Base-by-base conservation (phyloP, 2,797 vertebrate genomes). In the Vireo griseus region DNA sequence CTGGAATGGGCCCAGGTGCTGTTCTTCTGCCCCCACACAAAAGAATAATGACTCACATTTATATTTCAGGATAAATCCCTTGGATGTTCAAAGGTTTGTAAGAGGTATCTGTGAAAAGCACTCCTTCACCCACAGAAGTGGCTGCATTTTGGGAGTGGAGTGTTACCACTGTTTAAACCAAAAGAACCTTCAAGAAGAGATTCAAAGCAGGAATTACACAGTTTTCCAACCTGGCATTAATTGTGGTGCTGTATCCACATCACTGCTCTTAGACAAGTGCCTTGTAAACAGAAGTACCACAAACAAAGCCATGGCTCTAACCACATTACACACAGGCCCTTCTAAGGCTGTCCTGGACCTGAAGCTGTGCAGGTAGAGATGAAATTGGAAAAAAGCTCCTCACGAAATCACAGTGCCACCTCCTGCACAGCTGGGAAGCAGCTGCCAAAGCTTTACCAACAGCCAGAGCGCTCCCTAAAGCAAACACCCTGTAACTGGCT, bases 41-140 rank as follows among this genome's bases (percentile, higher is more conserved):
- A 92, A 96, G 76, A 95, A 95, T 95, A 96, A 86, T 95, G 95
- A 96, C 90, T 96, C 96, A 95, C 75, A 80, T 94, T 83, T 77
- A 65, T 61, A 62, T 85, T 75, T 69, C 47, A 68, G 90, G 91
- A 94, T 90, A 91, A 88, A 94, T 37, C 67, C 57, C 37, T 79
- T 54, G 68, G 82, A 77, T 75, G 93, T 91, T 85, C 69, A 89
- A 93, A 73, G 71, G 52, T 81, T 90, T 86, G 73, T 42, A 79
- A 82, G 90, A 94, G 77, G 74, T 35, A 24, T 95, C 68, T 61
- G 42, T 71, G 84, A 87, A 86, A 94, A 93, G 65, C 35, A 57
- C 65, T 89, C 83, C 57, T 77, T 82, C 75, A 92, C 58, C 90
- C 85, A 90, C 85, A 91, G 78, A 86, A 76, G 42, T 3, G 25